Percentiles rank a stretch among this genome's conserved stretches.
Evolutionary conservation across 2,797 vertebrate species (phyloP).

Genomic region (Eidolon dupreanum): DNA sequence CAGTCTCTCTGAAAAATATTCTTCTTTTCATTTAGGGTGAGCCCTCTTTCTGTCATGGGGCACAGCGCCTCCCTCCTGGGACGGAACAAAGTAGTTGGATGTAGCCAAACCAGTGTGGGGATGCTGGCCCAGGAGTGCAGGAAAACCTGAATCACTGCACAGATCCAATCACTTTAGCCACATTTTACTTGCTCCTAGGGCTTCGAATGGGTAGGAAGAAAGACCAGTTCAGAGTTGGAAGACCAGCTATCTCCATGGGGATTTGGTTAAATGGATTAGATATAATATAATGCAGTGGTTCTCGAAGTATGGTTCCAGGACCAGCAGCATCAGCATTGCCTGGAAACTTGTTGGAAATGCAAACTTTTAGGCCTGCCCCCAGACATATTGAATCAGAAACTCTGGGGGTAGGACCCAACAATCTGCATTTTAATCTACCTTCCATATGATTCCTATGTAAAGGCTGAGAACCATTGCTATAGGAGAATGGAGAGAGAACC

Average conservation of each 20-base stretch:
- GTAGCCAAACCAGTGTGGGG: not conserved
- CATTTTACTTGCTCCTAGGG: not conserved
- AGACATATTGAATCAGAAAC: not conserved
- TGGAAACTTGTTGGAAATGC: not conserved
- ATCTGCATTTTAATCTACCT: not conserved
- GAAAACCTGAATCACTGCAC: constrained; percentile 34
- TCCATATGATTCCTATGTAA: not conserved
- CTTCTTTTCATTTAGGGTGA: not conserved
- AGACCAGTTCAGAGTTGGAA: not conserved
- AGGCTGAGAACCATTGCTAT: not conserved
- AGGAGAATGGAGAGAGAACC: not conserved
- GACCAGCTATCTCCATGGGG: not conserved
- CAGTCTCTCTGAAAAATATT: not conserved
- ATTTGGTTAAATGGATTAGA: not conserved
- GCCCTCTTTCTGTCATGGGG: not conserved
- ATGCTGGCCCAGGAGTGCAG: not conserved
- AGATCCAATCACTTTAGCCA: not conserved
- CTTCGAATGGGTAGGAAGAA: not conserved
- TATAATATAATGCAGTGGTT: not conserved
- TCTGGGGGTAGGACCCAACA: not conserved
- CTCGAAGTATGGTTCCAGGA: not conserved
- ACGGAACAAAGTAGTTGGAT: not conserved
- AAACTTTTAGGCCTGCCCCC: not conserved
- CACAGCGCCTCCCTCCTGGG: not conserved
- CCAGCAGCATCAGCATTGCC: not conserved